These are phyloP conservation scores for Drosophila subobscura DNA, from an alignment of 1,140 invertebrate genomes.

Conservation along the genomic window DNA sequence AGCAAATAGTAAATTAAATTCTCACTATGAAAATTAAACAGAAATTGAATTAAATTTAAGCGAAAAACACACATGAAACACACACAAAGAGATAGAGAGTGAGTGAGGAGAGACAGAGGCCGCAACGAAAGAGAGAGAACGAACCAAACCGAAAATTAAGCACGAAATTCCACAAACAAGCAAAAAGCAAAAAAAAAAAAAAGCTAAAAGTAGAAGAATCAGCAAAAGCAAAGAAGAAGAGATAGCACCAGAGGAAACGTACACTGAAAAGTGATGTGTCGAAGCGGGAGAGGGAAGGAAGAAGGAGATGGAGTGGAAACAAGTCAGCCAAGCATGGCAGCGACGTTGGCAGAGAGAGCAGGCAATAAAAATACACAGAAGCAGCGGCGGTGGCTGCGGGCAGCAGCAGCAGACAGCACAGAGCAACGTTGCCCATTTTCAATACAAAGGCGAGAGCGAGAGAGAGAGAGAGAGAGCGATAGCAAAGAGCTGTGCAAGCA, in stretches of 20 bases:
- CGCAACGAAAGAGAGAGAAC: constrained; percentile 23
- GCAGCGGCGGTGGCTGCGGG: constrained; percentile 11
- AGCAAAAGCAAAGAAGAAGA: too few relatives aligned
- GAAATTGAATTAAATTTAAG: constrained; percentile 75
- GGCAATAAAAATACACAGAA: constrained; percentile 61
- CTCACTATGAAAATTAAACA: constrained; percentile 68
- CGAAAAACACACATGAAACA: constrained; percentile 28
- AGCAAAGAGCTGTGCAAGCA: background rate
- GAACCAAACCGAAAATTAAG: constrained; percentile 58
- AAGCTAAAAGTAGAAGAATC: constrained; percentile 33
- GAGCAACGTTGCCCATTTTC: constrained; percentile 66
- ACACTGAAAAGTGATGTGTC: too few relatives aligned
- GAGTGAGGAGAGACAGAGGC: constrained; percentile 10
- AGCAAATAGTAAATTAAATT: constrained; percentile 71
- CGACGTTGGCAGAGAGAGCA: constrained; percentile 34
- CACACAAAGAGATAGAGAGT: constrained; percentile 12
- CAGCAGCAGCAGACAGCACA: constrained; percentile 10
- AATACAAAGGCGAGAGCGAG: constrained; percentile 33
- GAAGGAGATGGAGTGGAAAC: constrained; percentile 26
- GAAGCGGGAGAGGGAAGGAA: background rate
- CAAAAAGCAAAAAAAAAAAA: constrained; percentile 36
- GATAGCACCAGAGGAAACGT: too few relatives aligned
- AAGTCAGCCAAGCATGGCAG: constrained; percentile 69
- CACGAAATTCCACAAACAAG: constrained; percentile 69
- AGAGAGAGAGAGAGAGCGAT: constrained; percentile 4